These are phyloP conservation scores for Protonibea diacanthus DNA, from an alignment of 2,797 vertebrate species.

Conservation along the genomic window DNA sequence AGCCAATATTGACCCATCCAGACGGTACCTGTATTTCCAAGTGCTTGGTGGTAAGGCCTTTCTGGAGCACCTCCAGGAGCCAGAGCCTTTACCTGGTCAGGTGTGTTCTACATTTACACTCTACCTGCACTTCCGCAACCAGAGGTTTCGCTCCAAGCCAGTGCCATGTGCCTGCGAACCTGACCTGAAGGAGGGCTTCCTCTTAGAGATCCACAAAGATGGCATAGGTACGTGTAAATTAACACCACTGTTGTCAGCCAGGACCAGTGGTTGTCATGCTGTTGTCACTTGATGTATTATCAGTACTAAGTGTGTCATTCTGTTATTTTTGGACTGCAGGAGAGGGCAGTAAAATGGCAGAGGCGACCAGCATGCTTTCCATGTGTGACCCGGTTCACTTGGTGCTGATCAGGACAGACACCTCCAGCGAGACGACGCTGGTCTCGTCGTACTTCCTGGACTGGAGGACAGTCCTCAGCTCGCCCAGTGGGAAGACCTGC, in stretches of 20 bases:
- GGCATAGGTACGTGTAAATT: slow-evolving; percentile 81
- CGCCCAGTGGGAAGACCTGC: slow-evolving; percentile 87
- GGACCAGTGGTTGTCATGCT: not conserved
- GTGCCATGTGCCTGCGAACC: slow-evolving; percentile 97
- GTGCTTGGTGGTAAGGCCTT: slow-evolving; percentile 97
- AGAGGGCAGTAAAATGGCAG: slow-evolving; percentile 93
- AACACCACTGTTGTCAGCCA: not conserved
- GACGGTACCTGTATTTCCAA: slow-evolving; percentile 95
- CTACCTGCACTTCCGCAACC: slow-evolving; percentile 95
- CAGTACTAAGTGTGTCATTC: not conserved
- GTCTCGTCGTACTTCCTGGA: slow-evolving; percentile 96
- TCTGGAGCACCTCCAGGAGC: slow-evolving; percentile 96
- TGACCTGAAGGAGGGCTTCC: slow-evolving; percentile 94
- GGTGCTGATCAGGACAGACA: slow-evolving; percentile 94
- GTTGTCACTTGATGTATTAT: not conserved
- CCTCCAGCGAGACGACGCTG: slow-evolving; percentile 90
- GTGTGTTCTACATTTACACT: slow-evolving; percentile 93
- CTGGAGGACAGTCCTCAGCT: slow-evolving; percentile 92
- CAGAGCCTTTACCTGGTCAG: slow-evolving; percentile 94
- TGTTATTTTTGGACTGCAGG: slow-evolving; percentile 78
- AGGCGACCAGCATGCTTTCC: slow-evolving; percentile 93
- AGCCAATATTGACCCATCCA: slow-evolving; percentile 93
- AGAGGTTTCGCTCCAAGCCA: slow-evolving; percentile 96
- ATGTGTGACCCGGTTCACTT: slow-evolving; percentile 95
- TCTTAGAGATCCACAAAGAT: slow-evolving; percentile 94